These are phyloP conservation scores for Melanostoma mellinum DNA, from an alignment of 2,888 invertebrate genomes.

Conservation along the genomic window DNA sequence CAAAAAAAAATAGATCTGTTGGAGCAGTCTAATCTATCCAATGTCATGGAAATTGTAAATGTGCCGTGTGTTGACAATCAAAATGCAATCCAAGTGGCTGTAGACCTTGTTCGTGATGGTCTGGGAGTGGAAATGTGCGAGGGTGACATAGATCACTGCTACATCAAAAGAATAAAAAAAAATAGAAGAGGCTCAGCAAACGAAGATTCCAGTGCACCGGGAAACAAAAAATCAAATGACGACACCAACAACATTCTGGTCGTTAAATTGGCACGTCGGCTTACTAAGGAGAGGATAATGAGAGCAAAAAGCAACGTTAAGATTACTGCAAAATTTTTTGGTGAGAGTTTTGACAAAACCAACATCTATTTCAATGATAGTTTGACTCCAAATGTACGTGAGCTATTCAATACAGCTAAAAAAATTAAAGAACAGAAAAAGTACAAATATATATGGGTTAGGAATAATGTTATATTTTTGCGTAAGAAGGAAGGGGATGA, in stretches of 20 bases:
- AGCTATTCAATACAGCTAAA: constrained; percentile 15
- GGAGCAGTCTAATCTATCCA: constrained; percentile 21
- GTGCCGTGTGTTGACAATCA: constrained; percentile 24
- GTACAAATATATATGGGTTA: constrained; percentile 17
- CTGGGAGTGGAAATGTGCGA: constrained; percentile 19
- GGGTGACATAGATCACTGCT: constrained; percentile 25
- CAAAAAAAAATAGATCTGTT: constrained; percentile 3
- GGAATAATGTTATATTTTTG: constrained; percentile 17
- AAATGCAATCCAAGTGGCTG: constrained; percentile 19
- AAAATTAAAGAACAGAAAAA: constrained; percentile 13
- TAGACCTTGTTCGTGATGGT: constrained; percentile 28
- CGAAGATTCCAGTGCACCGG: background rate
- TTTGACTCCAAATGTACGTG: constrained; percentile 7
- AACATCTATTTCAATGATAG: constrained; percentile 19
- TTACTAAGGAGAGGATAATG: constrained; percentile 24
- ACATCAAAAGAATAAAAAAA: constrained; percentile 25
- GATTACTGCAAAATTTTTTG: constrained; percentile 24
- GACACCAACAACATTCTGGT: constrained; percentile 3
- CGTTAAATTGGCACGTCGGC: constrained; percentile 2
- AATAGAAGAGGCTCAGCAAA: constrained; percentile 1
- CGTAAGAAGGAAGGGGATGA: constrained; percentile 29
- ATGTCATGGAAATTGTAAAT: constrained; percentile 29
- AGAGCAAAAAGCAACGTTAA: background rate
- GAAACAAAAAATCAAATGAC: background rate
- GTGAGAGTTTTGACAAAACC: constrained; percentile 8